These are phyloP conservation scores for Luidia sarsii DNA, from an alignment of 53 echinoderm and acorn worm genomes.

Conservation along the genomic window DNA sequence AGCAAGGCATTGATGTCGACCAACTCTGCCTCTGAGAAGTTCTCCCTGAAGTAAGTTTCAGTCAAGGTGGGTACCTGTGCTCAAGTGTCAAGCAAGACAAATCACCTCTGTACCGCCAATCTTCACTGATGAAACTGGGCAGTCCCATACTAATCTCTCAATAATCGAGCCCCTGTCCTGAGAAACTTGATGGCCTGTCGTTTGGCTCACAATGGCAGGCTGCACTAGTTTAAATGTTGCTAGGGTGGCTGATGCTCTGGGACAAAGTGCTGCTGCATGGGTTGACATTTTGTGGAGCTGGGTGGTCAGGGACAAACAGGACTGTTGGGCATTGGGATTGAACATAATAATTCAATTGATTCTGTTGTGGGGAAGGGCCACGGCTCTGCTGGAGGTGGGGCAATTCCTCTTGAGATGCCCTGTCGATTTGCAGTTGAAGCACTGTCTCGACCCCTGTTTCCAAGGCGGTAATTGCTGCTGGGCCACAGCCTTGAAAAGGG, in stretches of 20 bases:
- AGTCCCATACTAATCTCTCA: conserved; percentile 62
- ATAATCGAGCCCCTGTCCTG: no score
- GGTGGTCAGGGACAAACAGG: neutral
- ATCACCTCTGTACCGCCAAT: conserved; percentile 13
- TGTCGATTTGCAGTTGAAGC: conserved; percentile 44
- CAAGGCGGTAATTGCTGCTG: neutral
- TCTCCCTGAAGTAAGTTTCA: conserved; percentile 46
- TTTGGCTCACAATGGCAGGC: conserved; percentile 55
- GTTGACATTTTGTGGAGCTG: neutral
- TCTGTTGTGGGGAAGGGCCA: neutral
- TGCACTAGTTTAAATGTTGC: conserved; percentile 52
- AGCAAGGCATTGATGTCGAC: conserved; percentile 51
- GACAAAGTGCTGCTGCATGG: no score
- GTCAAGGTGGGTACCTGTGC: conserved; percentile 50
- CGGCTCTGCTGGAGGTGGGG: neutral
- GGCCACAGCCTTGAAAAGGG: conserved; percentile 2
- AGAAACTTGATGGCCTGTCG: no score
- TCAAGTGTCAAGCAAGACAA: neutral
- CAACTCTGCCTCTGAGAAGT: conserved; percentile 44
- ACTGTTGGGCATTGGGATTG: neutral
- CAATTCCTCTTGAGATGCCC: conserved; percentile 60
- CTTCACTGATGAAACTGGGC: conserved; percentile 46
- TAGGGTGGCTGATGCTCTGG: no score
- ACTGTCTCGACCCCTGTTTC: neutral
- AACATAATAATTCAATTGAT: no score